Evolutionary conservation across 2,797 vertebrate genomes (phyloP).

Genomic region (Bradypodion ventrale): DNA sequence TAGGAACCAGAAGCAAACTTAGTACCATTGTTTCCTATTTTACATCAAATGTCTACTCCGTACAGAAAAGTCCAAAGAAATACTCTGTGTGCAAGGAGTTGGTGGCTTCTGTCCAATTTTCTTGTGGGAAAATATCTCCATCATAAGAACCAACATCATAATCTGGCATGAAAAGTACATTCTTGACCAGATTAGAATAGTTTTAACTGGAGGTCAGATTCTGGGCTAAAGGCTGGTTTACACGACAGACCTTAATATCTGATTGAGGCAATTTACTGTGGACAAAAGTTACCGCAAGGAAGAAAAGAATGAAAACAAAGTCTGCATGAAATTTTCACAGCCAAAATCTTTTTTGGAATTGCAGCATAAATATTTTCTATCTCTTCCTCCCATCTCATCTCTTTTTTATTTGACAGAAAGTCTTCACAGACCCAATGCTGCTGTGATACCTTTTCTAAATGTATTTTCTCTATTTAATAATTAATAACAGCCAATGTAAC

Average conservation of each 20-base stretch:
- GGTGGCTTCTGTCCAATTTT: slow-evolving; percentile 37
- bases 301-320: neutral
- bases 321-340: neutral
- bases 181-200: slow-evolving; percentile 21
- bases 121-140: slow-evolving; percentile 20
- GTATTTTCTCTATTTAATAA: neutral
- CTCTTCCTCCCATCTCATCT: neutral
- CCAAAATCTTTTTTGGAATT: neutral
- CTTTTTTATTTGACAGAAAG: neutral
- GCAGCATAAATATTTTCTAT: neutral
- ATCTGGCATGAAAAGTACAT: slow-evolving; percentile 35
- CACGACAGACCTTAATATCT: neutral
- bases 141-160: slow-evolving; percentile 24
- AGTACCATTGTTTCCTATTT: neutral
- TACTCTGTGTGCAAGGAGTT: neutral
- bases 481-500: neutral
- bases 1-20: neutral
- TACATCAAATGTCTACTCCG: neutral
- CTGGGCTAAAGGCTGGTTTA: neutral
- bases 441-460: neutral
- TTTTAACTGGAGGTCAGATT: slow-evolving; percentile 42
- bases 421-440: neutral
- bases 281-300: neutral
- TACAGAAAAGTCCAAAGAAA: neutral
- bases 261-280: neutral